phyloP scores from a whole-genome alignment of 1,140 invertebrate species.

The Lasioglossum albipes region DNA sequence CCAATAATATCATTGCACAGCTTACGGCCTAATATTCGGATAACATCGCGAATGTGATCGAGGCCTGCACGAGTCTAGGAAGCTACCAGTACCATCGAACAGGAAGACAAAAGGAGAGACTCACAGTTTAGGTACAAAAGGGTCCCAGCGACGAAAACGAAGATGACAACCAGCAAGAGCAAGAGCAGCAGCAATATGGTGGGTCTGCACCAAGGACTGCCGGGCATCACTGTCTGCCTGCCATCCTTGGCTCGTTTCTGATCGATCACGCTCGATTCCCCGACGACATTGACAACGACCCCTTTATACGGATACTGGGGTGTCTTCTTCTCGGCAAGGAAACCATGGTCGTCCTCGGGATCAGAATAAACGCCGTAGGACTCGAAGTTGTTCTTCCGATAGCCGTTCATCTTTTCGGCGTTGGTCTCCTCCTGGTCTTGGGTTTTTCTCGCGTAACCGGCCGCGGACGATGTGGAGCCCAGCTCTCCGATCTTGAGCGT shows the following conservation, averaged over 20 bases:
- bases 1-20: no score
- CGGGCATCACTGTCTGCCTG: constrained; percentile 67
- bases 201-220: constrained; percentile 80
- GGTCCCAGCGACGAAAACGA: constrained; percentile 82
- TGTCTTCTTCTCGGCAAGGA: constrained; percentile 75
- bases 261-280: constrained; percentile 78
- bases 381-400: constrained; percentile 78
- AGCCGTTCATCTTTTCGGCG: constrained; percentile 76
- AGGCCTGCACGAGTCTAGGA: neutral
- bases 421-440: constrained; percentile 67
- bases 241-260: constrained; percentile 73
- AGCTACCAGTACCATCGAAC: neutral
- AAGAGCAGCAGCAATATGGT: constrained; percentile 80
- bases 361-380: constrained; percentile 81
- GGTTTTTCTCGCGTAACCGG: constrained; percentile 72
- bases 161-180: constrained; percentile 80
- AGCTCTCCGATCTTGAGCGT: constrained; percentile 77
- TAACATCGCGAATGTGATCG: no score
- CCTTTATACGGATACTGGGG: constrained; percentile 79
- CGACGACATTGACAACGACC: constrained; percentile 80
- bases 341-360: constrained; percentile 80
- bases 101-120: constrained; percentile 72
- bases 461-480: constrained; percentile 60
- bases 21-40: no score
- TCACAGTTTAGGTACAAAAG: constrained; percentile 83